A percentile compares a stretch with the other conserved stretches of the same genome.
These are phyloP conservation scores for Anarhynchus alexandrinus DNA, from an alignment of 2,113 vertebrate genomes.

Conservation along the genomic window DNA sequence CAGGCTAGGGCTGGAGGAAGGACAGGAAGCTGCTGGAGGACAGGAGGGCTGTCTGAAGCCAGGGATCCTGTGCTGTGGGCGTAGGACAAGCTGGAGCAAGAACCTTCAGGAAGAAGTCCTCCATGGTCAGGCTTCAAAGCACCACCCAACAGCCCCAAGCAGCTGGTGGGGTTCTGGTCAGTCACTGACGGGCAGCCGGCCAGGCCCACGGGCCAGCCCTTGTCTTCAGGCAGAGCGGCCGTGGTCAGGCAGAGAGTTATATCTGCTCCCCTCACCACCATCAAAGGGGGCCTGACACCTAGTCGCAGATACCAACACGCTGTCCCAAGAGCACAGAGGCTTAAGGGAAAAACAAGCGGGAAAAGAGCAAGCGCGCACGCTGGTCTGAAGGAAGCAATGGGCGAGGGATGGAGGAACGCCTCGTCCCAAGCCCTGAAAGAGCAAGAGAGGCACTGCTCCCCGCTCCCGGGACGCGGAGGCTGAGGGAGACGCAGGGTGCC, in stretches of 20 bases:
- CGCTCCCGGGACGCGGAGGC: not conserved
- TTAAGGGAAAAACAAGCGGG: not conserved
- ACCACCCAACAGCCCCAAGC: not conserved
- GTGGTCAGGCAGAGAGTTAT: not conserved
- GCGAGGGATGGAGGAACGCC: not conserved
- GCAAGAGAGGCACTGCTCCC: too few species aligned
- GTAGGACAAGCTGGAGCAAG: not conserved
- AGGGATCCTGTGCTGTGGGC: not conserved
- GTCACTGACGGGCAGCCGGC: not conserved
- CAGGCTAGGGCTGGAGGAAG: not conserved
- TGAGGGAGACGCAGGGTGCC: not conserved
- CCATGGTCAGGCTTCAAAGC: not conserved
- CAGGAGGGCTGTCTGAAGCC: not conserved
- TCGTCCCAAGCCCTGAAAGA: not conserved
- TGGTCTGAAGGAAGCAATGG: not conserved
- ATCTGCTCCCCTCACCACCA: not conserved
- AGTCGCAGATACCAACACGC: not conserved
- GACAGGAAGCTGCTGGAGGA: not conserved
- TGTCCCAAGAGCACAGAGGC: fast-evolving
- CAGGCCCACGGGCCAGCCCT: not conserved
- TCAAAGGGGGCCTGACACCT: not conserved
- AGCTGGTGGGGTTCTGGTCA: not conserved
- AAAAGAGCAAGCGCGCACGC: not conserved
- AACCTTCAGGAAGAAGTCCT: not conserved
- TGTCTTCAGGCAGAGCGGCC: not conserved